Evolutionary conservation across 1,140 invertebrate genomes (phyloP).

Genomic region (Atta colombica): DNA sequence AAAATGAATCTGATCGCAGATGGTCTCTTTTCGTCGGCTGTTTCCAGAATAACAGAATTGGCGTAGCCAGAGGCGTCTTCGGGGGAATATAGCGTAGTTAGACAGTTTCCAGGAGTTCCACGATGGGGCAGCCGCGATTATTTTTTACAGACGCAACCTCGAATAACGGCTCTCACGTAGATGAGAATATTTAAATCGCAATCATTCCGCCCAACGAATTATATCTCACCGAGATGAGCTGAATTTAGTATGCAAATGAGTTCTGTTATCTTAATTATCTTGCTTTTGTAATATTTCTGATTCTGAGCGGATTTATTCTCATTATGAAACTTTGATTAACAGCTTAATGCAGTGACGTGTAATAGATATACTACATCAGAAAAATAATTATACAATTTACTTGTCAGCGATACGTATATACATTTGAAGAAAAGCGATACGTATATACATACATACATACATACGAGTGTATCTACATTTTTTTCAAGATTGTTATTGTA

Average conservation of each 20-base stretch:
- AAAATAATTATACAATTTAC: not conserved
- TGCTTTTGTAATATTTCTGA: conserved; percentile 55
- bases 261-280: conserved; percentile 57
- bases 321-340: conserved; percentile 41
- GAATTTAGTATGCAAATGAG: conserved; percentile 55
- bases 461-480: too few species aligned
- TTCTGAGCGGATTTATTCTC: conserved; percentile 27
- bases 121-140: not conserved
- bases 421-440: too few species aligned
- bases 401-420: not conserved
- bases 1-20: conserved; percentile 37
- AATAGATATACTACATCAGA: not conserved
- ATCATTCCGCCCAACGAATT: conserved; percentile 38
- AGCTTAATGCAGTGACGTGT: conserved; percentile 12
- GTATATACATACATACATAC: too few species aligned
- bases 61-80: not conserved
- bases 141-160: conserved; percentile 34
- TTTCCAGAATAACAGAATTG: conserved; percentile 7
- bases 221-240: conserved; percentile 28
- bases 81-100: conserved; percentile 13
- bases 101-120: conserved; percentile 2
- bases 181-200: conserved; percentile 49
- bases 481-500: not conserved
- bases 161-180: conserved; percentile 35
- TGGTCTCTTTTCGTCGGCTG: not conserved